Evolutionary conservation across 2,113 vertebrate genomes (phyloP).

Genomic region (Procavia capensis): DNA sequence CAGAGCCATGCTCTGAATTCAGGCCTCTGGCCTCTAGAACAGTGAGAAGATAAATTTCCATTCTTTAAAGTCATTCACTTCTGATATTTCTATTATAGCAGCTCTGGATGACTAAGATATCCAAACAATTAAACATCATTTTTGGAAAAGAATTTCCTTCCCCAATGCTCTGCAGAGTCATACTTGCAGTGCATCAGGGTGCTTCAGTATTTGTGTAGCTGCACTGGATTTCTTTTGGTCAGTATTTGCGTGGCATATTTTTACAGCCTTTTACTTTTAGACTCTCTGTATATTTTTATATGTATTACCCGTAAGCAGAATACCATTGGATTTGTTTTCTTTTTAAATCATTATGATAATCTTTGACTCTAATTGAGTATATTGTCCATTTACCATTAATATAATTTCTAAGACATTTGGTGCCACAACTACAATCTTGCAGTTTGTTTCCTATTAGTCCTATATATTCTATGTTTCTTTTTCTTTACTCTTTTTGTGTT

Average conservation of each 20-base stretch:
- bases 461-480: neutral
- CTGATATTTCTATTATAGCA: neutral
- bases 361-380: neutral
- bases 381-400: neutral
- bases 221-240: neutral
- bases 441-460: too few species aligned
- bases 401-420: neutral
- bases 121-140: accelerated
- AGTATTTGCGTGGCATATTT: accelerated
- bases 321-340: neutral
- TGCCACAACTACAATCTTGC: too few species aligned
- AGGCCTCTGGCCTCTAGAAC: neutral
- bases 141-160: accelerated
- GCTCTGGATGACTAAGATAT: neutral
- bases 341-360: neutral
- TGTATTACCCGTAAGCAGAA: neutral
- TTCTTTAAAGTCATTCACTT: neutral
- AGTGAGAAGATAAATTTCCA: neutral
- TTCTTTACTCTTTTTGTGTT: neutral
- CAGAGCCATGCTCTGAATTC: neutral
- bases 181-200: too few species aligned
- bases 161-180: neutral
- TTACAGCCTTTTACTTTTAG: neutral
- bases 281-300: neutral
- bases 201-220: accelerated